Base-by-base conservation (phyloP, 1,140 invertebrate species). In the Delia radicum region DNA sequence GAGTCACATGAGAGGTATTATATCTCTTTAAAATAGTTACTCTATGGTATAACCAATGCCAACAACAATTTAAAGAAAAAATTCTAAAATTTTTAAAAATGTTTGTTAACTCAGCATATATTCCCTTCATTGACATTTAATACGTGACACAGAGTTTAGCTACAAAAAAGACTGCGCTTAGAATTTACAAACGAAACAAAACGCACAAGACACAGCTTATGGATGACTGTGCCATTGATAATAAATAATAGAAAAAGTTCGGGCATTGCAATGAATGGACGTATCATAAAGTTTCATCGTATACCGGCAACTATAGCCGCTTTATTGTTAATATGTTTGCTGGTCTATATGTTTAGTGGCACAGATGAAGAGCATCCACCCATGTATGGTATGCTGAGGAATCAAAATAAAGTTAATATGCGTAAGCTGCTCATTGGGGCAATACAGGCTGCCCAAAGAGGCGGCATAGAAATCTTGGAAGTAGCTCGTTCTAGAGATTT, bases 401-500 rank as follows among this genome's bases (percentile, higher is more conserved):
- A 85, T 42, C 79, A 84, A 75, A 81, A 81, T 48, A 82, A 81
- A 33, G 86, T 92, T 15, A 95, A 93, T 84, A 87, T 97, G 77
- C 92, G 91, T 85, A 89, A 91, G 79, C 87, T 97, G 67, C 87
- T 97, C 3, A 90, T 91, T 76, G 91, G 91, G 15, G 90, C 94
- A 55, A 93, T 98, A 69, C 90, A 90, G 79, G 92, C 94, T 4
- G 93, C 95, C 0, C 89, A 94, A 86, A 87, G 89, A 63, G 96
- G 96, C 46, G 96, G 96, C 0, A 80, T 89, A 12, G 89, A 94
- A 87, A 92, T 98, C 0, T 85, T 91, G 29, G 87, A 89, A 15
- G 91, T 93, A 42, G 88, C 91, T 13, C 87, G 91, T 46, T 88
- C 89, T 76, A 85, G 88, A 13, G 86, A 90, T 75, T 82, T 96